Conservation (phyloP, 1,140 invertebrate species). For the Drosophila sechellia region DNA sequence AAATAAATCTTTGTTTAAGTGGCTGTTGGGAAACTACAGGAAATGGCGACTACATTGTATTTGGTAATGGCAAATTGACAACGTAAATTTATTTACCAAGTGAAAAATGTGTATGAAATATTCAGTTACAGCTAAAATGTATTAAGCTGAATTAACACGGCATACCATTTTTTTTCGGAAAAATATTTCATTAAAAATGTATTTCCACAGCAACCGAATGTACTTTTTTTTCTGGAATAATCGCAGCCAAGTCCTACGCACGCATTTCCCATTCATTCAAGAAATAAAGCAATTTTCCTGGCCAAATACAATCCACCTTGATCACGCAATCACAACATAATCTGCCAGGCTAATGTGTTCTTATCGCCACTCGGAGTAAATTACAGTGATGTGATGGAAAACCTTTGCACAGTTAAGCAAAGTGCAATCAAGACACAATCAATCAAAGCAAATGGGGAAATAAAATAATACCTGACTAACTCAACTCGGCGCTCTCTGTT, state of each 20-base stretch:
- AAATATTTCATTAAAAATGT: not conserved
- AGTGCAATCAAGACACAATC: constrained; percentile 51
- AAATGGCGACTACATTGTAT: not conserved
- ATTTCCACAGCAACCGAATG: too few species aligned
- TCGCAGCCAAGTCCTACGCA: constrained; percentile 6
- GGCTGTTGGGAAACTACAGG: not conserved
- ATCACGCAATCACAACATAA: constrained; percentile 48
- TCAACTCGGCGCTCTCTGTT: not conserved
- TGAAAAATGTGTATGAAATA: not conserved
- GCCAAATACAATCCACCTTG: constrained; percentile 17
- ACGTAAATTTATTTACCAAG: not conserved
- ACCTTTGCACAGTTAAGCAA: constrained; percentile 15
- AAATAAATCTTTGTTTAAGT: constrained; percentile 11
- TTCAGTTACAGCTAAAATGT: too few species aligned
- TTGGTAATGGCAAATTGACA: not conserved
- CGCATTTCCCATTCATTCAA: not conserved
- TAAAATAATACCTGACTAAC: constrained; percentile 15
- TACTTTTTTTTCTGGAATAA: not conserved
- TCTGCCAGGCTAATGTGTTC: constrained; percentile 22
- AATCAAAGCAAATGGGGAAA: constrained; percentile 38
- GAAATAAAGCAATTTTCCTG: constrained; percentile 13
- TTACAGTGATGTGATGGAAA: constrained; percentile 29
- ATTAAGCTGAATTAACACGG: too few species aligned
- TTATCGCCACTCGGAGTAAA: constrained; percentile 30
- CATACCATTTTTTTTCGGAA: not conserved